phyloP scores from a whole-genome alignment of 2,888 invertebrate genomes.

The Muscina levida region DNA sequence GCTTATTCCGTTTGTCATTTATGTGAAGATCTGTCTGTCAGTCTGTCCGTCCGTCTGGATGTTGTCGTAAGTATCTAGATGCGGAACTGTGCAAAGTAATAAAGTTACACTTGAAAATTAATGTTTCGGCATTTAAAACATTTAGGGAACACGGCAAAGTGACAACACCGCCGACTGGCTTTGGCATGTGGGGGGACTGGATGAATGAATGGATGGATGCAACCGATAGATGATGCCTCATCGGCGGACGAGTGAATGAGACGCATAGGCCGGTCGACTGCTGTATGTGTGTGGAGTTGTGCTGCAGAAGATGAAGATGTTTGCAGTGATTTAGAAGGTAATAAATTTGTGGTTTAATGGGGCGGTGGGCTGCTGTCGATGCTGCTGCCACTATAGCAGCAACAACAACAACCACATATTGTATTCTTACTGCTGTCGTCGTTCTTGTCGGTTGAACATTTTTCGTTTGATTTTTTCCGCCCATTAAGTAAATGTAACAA shows the following conservation, averaged over 20 bases:
- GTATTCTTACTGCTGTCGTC: slow-evolving; percentile 12
- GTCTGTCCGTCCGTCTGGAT: slow-evolving; percentile 38
- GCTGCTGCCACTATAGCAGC: slow-evolving; percentile 53
- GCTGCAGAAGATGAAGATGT: slow-evolving; percentile 73
- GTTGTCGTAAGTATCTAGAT: background rate
- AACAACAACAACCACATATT: slow-evolving; percentile 38
- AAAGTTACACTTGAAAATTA: slow-evolving; percentile 79
- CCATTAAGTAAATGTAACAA: slow-evolving; percentile 67
- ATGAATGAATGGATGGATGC: slow-evolving; percentile 41
- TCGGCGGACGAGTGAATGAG: background rate
- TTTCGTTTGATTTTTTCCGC: slow-evolving; percentile 68
- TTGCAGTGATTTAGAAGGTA: slow-evolving; percentile 74
- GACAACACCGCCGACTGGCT: slow-evolving; percentile 70
- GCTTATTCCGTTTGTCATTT: slow-evolving; percentile 28
- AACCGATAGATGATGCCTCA: background rate
- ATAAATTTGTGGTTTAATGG: slow-evolving; percentile 80
- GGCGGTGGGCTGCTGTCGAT: slow-evolving; percentile 64
- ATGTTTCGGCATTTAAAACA: slow-evolving; percentile 76
- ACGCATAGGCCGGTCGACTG: slow-evolving; percentile 14
- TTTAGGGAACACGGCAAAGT: slow-evolving; percentile 76
- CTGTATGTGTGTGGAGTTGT: slow-evolving; percentile 44
- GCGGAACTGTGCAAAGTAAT: slow-evolving; percentile 52
- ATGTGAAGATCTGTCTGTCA: background rate
- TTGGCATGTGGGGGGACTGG: slow-evolving; percentile 48
- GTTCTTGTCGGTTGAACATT: slow-evolving; percentile 32